These are phyloP conservation scores for Bombus picipes DNA, from an alignment of 1,140 invertebrate species.

Conservation along the genomic window DNA sequence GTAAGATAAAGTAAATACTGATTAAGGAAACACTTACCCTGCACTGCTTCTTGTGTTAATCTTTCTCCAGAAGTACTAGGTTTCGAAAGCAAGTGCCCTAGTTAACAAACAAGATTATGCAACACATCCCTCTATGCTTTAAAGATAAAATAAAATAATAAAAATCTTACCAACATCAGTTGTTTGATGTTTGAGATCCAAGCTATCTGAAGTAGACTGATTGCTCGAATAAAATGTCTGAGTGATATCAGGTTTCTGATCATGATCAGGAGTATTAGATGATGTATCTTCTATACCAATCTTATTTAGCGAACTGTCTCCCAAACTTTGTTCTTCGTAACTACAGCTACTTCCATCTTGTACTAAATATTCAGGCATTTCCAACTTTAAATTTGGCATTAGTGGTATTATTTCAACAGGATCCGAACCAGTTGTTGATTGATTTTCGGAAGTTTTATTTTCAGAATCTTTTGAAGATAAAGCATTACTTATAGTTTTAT, in stretches of 20 bases:
- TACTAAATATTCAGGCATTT: slow-evolving; percentile 82
- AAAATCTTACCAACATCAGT: slow-evolving; percentile 77
- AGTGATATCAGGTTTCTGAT: slow-evolving; percentile 80
- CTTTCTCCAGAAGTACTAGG: slow-evolving; percentile 81
- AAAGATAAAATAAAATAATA: not conserved
- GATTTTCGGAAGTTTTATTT: slow-evolving; percentile 72
- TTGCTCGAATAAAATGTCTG: slow-evolving; percentile 81
- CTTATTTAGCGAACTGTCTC: slow-evolving; percentile 76
- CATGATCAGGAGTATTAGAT: slow-evolving; percentile 75
- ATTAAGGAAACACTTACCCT: slow-evolving; percentile 78
- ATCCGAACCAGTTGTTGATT: slow-evolving; percentile 70
- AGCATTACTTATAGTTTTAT: slow-evolving; percentile 71
- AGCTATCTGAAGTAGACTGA: slow-evolving; percentile 75
- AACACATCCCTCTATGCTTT: not conserved
- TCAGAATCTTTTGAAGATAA: slow-evolving; percentile 76
- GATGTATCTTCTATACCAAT: slow-evolving; percentile 74
- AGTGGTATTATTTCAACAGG: slow-evolving; percentile 82
- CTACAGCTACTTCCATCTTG: slow-evolving; percentile 82
- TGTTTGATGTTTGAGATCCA: slow-evolving; percentile 77
- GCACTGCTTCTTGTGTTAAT: slow-evolving; percentile 79
- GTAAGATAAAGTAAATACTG: not conserved
- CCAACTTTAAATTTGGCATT: slow-evolving; percentile 82
- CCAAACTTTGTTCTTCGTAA: slow-evolving; percentile 80
- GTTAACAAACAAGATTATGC: slow-evolving; percentile 60
- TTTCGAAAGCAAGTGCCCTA: slow-evolving; percentile 81